These are phyloP conservation scores for Dendrocincla fuliginosa DNA, from an alignment of 2,797 vertebrate genomes.

Conservation along the genomic window DNA sequence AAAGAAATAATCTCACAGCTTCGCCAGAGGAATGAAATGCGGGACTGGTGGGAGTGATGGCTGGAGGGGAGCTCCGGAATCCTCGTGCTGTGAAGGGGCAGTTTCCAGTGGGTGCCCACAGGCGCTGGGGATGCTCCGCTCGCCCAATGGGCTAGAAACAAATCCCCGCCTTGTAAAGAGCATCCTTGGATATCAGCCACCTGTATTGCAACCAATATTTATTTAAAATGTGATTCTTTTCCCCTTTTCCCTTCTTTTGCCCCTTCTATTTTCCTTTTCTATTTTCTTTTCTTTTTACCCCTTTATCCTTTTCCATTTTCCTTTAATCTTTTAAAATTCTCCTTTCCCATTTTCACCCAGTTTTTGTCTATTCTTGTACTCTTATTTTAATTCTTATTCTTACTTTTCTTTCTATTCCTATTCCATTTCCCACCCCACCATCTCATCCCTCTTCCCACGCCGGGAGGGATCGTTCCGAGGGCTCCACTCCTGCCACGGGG, in stretches of 20 bases:
- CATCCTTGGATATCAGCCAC: rapidly evolving
- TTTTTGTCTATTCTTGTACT: too few species aligned
- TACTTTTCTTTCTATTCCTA: neutral
- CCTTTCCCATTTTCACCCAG: neutral
- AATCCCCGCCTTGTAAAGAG: neutral
- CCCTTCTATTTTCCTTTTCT: rapidly evolving
- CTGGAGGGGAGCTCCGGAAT: neutral
- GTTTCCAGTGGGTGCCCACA: rapidly evolving
- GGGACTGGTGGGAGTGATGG: rapidly evolving
- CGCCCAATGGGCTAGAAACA: rapidly evolving
- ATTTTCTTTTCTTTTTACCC: too few species aligned
- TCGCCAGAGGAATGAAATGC: too few species aligned
- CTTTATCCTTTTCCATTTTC: neutral
- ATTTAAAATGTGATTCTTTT: rapidly evolving
- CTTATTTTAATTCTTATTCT: neutral
- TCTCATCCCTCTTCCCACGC: neutral
- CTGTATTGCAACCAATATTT: rapidly evolving
- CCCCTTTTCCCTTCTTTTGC: rapidly evolving
- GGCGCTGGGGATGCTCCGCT: rapidly evolving
- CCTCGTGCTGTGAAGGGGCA: neutral
- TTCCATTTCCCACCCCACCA: rapidly evolving
- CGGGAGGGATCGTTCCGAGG: neutral
- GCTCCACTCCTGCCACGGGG: neutral
- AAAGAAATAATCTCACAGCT: neutral
- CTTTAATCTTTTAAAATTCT: neutral